These are phyloP conservation scores for Drosophila longiperda DNA, from an alignment of 2,888 invertebrate species.

Conservation along the genomic window DNA sequence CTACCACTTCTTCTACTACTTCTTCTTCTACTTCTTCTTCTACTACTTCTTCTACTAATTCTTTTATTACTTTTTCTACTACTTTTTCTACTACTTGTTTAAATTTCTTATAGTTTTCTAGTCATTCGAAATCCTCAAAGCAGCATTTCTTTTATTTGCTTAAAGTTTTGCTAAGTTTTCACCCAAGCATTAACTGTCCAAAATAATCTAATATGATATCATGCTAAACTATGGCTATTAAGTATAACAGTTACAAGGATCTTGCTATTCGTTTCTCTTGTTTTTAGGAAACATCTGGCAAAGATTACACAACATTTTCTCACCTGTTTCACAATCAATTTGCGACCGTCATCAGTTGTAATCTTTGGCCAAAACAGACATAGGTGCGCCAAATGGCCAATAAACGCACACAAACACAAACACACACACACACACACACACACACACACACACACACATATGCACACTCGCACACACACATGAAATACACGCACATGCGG, in stretches of 20 bases:
- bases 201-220: conserved; percentile 6
- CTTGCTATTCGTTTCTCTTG: background rate
- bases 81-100: background rate
- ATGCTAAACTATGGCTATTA: conserved; percentile 22
- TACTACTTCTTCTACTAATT: background rate
- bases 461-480: conserved; percentile 30
- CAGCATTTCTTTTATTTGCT: background rate
- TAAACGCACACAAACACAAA: background rate
- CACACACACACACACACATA: conserved; percentile 3
- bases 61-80: background rate
- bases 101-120: background rate
- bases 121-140: background rate
- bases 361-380: conserved; percentile 44
- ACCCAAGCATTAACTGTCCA: background rate
- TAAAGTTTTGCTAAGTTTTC: background rate
- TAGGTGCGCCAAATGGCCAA: conserved; percentile 43
- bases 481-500: conserved; percentile 27
- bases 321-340: conserved; percentile 52
- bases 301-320: conserved; percentile 43
- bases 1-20: background rate
- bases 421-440: background rate
- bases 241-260: background rate
- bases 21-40: background rate
- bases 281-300: conserved; percentile 10
- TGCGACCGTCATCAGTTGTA: conserved; percentile 56